Percentiles rank a stretch among this genome's conserved stretches.
phyloP scores from a whole-genome alignment of 2,797 vertebrate species.

The Clarias fuscus region DNA sequence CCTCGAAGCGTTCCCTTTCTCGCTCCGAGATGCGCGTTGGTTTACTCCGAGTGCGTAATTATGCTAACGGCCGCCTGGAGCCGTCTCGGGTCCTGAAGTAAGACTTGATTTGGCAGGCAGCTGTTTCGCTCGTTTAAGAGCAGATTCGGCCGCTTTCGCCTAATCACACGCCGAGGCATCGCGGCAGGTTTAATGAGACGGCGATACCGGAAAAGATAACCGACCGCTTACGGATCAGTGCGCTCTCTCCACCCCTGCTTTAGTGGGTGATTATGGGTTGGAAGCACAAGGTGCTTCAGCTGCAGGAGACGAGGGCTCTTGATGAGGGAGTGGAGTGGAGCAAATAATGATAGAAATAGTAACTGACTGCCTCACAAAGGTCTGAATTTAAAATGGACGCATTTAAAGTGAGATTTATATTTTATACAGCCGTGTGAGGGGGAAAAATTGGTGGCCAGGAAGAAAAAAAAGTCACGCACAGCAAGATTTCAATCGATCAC shows the following conservation, averaged over 20 bases:
- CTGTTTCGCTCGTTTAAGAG: constrained; percentile 31
- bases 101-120: constrained; percentile 36
- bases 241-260: constrained; percentile 37
- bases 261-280: constrained; percentile 41
- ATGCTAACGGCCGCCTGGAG: constrained; percentile 9
- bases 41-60: constrained; percentile 18
- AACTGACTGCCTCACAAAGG: not conserved
- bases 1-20: not conserved
- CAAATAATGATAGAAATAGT: constrained; percentile 31
- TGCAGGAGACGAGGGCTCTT: constrained; percentile 34
- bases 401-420: not conserved
- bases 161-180: constrained; percentile 42
- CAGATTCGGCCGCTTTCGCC: constrained; percentile 42
- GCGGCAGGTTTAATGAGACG: constrained; percentile 50
- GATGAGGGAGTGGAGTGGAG: constrained; percentile 14
- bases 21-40: not conserved
- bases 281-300: constrained; percentile 18
- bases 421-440: not conserved
- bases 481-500: no score
- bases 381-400: not conserved
- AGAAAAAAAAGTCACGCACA: no score
- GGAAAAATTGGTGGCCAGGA: not conserved
- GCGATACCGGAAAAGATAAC: constrained; percentile 41
- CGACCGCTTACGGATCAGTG: constrained; percentile 43
- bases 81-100: not conserved